Evolutionary conservation across 2,113 vertebrate species (phyloP).

Genomic region (Felis chaus): DNA sequence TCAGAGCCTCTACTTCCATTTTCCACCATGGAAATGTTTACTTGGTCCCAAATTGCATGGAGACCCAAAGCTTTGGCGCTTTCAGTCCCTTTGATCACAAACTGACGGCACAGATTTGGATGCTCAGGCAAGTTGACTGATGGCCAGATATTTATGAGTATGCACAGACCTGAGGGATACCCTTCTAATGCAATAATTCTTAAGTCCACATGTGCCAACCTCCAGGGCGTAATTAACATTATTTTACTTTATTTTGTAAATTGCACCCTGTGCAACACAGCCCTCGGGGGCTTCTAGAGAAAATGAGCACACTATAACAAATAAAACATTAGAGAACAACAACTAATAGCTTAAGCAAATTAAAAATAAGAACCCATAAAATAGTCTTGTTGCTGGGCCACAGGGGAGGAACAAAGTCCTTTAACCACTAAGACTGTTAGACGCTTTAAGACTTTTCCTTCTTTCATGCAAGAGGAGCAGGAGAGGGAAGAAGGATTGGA

Average conservation of each 20-base stretch:
- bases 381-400: neutral
- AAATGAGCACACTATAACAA: constrained; percentile 48
- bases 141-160: neutral
- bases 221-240: constrained; percentile 41
- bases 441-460: neutral
- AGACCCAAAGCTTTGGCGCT: constrained; percentile 16
- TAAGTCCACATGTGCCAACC: constrained; percentile 31
- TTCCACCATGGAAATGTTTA: neutral
- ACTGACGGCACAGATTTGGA: neutral
- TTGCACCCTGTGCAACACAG: neutral
- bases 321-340: constrained; percentile 42
- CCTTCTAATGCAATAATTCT: constrained; percentile 22
- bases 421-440: neutral
- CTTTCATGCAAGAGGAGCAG: neutral
- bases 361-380: constrained; percentile 48
- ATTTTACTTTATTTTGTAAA: constrained; percentile 67
- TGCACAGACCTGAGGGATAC: neutral
- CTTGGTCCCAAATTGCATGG: neutral
- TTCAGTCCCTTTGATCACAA: constrained; percentile 6
- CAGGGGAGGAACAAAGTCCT: neutral
- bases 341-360: constrained; percentile 46
- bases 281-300: constrained; percentile 21
- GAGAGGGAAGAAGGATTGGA: neutral
- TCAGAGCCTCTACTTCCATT: neutral
- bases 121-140: neutral